phyloP scores from a whole-genome alignment of 2,888 invertebrate genomes.

The Lamproptera curius region DNA sequence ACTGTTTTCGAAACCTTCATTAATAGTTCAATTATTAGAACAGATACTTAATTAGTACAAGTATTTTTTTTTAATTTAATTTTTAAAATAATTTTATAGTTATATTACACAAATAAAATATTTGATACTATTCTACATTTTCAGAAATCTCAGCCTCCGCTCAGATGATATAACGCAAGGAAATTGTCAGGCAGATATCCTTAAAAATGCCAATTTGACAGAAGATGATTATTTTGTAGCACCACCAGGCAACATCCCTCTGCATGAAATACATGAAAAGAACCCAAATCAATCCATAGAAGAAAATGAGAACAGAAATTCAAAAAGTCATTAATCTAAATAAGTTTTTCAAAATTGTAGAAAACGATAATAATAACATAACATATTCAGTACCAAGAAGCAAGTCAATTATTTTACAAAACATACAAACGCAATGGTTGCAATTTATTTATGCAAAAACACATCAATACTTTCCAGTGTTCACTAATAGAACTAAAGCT shows the following conservation, averaged over 20 bases:
- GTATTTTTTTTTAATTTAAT: slow-evolving; percentile 6
- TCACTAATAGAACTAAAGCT: slow-evolving; percentile 31
- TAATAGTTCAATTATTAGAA: no score
- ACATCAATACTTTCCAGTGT: slow-evolving; percentile 48
- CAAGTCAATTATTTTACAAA: slow-evolving; percentile 53
- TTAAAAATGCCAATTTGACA: slow-evolving; percentile 84
- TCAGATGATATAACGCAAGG: slow-evolving; percentile 84
- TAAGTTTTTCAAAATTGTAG: slow-evolving; percentile 47
- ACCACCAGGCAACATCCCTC: slow-evolving; percentile 90
- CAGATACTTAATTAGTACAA: no score
- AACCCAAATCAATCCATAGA: slow-evolving; percentile 33
- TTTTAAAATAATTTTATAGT: slow-evolving; percentile 7
- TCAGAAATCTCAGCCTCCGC: slow-evolving; percentile 82
- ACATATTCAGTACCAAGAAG: slow-evolving; percentile 41
- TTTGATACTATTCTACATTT: slow-evolving; percentile 31
- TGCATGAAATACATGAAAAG: slow-evolving; percentile 70
- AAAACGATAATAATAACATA: slow-evolving; percentile 29
- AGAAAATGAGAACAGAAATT: slow-evolving; percentile 61
- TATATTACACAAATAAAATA: no score
- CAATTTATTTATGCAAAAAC: slow-evolving; percentile 49
- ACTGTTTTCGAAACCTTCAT: no score
- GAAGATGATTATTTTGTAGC: slow-evolving; percentile 96
- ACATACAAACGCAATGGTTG: slow-evolving; percentile 58
- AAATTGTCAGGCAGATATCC: slow-evolving; percentile 81
- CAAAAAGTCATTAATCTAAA: slow-evolving; percentile 42